phyloP scores from a whole-genome alignment of 2,888 invertebrate species.

The Neria commutata region DNA sequence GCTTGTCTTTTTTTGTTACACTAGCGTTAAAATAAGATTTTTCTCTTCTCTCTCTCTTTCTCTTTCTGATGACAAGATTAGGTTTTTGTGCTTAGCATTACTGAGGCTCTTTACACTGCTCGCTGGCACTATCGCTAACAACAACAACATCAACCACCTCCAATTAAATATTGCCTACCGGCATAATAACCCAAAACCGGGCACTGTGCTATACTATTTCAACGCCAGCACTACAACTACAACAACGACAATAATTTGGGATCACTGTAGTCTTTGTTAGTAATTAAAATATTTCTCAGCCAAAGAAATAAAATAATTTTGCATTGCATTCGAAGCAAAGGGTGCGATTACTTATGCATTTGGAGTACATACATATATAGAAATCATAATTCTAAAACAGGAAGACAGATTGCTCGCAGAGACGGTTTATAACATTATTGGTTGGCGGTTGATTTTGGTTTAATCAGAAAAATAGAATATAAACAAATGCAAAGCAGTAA shows the following conservation, averaged over 20 bases:
- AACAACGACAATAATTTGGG: background rate
- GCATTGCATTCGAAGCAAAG: slow-evolving; percentile 1
- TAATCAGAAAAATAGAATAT: too few relatives aligned
- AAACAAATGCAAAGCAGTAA: too few relatives aligned
- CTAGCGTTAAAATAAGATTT: too few relatives aligned
- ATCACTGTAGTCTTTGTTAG: background rate
- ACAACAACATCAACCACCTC: background rate
- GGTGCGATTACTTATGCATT: background rate
- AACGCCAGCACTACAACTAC: background rate
- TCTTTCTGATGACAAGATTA: background rate
- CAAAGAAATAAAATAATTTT: slow-evolving; percentile 1
- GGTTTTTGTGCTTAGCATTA: too few relatives aligned
- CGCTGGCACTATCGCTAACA: background rate
- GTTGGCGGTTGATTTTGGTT: too few relatives aligned
- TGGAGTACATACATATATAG: too few relatives aligned
- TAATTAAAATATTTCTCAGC: slow-evolving; percentile 10
- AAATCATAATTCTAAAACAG: too few relatives aligned
- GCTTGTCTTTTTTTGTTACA: too few relatives aligned
- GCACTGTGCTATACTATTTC: slow-evolving; percentile 1
- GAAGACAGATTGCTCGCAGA: too few relatives aligned
- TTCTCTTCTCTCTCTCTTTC: background rate
- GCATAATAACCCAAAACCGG: slow-evolving; percentile 8
- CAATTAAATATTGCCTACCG: slow-evolving; percentile 9
- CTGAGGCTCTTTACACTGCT: too few relatives aligned
- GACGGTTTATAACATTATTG: too few relatives aligned